Evolutionary conservation across 2,888 invertebrate species (phyloP).

Genomic region (Hydrotaea cyrtoneurina): DNA sequence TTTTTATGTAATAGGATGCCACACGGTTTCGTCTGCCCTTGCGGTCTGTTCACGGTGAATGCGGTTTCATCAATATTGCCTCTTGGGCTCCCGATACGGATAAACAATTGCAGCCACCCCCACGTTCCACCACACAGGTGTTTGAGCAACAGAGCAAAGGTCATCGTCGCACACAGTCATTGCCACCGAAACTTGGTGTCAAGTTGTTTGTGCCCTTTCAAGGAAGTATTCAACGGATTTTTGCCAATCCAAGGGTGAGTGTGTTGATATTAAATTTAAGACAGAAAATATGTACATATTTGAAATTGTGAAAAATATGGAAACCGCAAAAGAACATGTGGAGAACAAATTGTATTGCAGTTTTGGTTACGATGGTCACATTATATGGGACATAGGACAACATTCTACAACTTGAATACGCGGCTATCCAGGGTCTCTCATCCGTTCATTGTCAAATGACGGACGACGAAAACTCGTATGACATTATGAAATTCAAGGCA

Average conservation of each 20-base stretch:
- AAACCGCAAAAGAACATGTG: too few species aligned
- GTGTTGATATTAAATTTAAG: neutral
- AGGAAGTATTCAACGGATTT: slow-evolving; percentile 86
- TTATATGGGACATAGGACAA: too few species aligned
- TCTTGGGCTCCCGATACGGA: slow-evolving; percentile 93
- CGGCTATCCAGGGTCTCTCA: too few species aligned
- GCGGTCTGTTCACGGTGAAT: slow-evolving; percentile 84
- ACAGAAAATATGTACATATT: too few species aligned
- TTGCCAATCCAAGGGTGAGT: slow-evolving; percentile 84
- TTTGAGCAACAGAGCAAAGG: slow-evolving; percentile 75
- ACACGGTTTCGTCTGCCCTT: slow-evolving; percentile 82
- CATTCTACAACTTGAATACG: too few species aligned
- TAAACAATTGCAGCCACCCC: slow-evolving; percentile 69
- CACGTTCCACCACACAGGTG: slow-evolving; percentile 79
- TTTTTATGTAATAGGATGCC: slow-evolving; percentile 78
- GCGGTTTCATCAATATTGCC: slow-evolving; percentile 92
- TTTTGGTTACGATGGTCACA: too few species aligned
- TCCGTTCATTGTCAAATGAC: too few species aligned
- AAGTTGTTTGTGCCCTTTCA: slow-evolving; percentile 92
- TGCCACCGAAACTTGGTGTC: slow-evolving; percentile 90
- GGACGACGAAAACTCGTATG: too few species aligned
- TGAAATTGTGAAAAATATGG: too few species aligned
- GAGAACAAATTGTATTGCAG: too few species aligned
- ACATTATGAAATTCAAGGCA: too few species aligned
- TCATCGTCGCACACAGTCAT: slow-evolving; percentile 90